Evolutionary conservation across 1,140 invertebrate genomes (phyloP).

Genomic region (Neodiprion fabricii): DNA sequence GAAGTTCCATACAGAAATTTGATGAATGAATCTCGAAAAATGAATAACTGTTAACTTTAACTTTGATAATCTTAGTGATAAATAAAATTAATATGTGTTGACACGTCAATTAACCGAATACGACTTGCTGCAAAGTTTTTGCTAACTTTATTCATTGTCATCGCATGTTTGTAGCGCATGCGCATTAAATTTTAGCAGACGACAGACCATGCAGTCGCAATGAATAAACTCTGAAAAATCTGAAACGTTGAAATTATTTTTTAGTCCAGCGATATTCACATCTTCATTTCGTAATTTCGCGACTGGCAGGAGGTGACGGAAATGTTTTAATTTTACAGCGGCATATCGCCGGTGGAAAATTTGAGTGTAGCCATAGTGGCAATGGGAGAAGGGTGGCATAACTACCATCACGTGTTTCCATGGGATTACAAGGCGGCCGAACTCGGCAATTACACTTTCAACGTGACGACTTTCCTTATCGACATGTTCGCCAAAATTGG

Average conservation of each 20-base stretch:
- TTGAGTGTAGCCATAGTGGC: conserved; percentile 41
- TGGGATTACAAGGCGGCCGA: conserved; percentile 81
- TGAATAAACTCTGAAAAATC: background rate
- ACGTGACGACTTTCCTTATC: conserved; percentile 70
- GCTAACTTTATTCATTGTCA: too few species aligned
- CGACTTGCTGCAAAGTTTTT: too few species aligned
- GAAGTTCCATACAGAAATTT: too few species aligned
- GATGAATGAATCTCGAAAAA: too few species aligned
- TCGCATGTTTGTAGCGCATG: too few species aligned
- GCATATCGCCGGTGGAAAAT: conserved; percentile 71
- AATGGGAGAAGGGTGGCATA: conserved; percentile 74
- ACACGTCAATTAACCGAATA: too few species aligned
- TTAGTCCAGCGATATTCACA: background rate
- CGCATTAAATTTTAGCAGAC: background rate
- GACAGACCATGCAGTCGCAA: background rate
- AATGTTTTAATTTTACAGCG: conserved; percentile 49
- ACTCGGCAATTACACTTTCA: conserved; percentile 60
- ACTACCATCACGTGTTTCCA: conserved; percentile 90
- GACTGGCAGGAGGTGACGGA: too few species aligned
- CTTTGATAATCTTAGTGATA: too few species aligned
- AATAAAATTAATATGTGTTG: too few species aligned
- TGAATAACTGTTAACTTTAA: too few species aligned
- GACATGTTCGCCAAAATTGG: conserved; percentile 75
- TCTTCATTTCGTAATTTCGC: too few species aligned
- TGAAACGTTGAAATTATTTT: conserved; percentile 1